A percentile compares a stretch with the other conserved stretches of the same genome.
phyloP scores from a whole-genome alignment of 2,888 invertebrate species.

The Ptychoptera contaminata region DNA sequence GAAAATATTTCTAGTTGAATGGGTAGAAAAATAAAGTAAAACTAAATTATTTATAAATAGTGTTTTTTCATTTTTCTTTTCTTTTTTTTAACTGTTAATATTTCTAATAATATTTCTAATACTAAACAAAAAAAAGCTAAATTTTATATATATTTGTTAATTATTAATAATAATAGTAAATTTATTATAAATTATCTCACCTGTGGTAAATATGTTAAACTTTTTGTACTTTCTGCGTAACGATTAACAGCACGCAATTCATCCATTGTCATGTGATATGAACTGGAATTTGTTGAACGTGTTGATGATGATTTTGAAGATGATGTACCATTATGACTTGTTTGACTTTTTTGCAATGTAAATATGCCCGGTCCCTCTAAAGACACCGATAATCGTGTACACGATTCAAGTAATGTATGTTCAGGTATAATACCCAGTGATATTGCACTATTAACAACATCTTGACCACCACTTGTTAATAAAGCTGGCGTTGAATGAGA shows the following conservation, averaged over 20 bases:
- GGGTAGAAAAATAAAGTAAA: too few relatives aligned
- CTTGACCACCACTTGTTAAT: conserved; percentile 50
- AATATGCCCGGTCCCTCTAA: conserved; percentile 68
- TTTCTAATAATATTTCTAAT: too few relatives aligned
- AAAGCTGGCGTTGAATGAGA: conserved; percentile 79
- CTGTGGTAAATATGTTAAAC: conserved; percentile 81
- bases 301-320: conserved; percentile 49
- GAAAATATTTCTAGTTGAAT: too few relatives aligned
- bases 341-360: conserved; percentile 27
- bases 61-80: too few relatives aligned
- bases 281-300: conserved; percentile 50
- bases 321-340: neutral
- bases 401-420: conserved; percentile 71
- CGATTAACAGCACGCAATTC: conserved; percentile 74
- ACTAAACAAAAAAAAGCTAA: too few relatives aligned
- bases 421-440: conserved; percentile 73
- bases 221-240: conserved; percentile 83
- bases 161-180: neutral
- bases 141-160: too few relatives aligned
- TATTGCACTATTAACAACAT: conserved; percentile 38
- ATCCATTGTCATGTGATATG: conserved; percentile 63
- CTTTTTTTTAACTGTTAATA: too few relatives aligned
- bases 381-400: conserved; percentile 73
- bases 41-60: too few relatives aligned
- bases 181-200: conserved; percentile 38